Evolutionary conservation across 53 echinoderm and acorn worm genomes (phyloP), one percentile per base, ranked within the genome.

Genomic region (Pentamera pediparva): DNA sequence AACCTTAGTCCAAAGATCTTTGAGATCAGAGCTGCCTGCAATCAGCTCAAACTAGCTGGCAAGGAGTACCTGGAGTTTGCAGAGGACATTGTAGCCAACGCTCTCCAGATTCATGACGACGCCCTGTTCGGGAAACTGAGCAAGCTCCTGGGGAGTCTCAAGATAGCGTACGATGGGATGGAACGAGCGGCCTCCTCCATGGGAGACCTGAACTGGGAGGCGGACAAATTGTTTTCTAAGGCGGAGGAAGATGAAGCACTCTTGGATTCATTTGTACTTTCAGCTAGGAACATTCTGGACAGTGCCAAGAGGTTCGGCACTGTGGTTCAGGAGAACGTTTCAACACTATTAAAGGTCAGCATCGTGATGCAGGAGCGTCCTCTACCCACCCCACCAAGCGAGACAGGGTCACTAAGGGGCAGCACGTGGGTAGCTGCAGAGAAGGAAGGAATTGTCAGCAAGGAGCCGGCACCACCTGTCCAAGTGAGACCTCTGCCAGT

Each of bases 11-110:
- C 85, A 19, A 81, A 82, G 30, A 85, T 96, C 54, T 85, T 83
- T 56, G 96, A 96, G 43, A 91, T 96, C 75, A 70, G 83, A 59
- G 88, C 87, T 0, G 96, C 96, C 8, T 96, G 91, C 62, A 83
- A 91, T 69, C 91, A 88, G 74, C 81, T 96, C 11, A 91, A 91
- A 59, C 80, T 90, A 25, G 88, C 85, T 31, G 53, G 86, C 20
- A 91, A 86, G 62, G 96, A 96, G 61, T 88, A 91, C 69, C 69
- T 91, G 65, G 91, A 96, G 34, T 96, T 91, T 56, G 74, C 87
- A 18, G 82, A 90, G 31, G 82, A 81, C 11, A 79, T 82, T 21
- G 69, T 87, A 35, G 80, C 78, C 17, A 83, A 82, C 61, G 85
- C 96, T 6, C 79, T 81, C 27, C 75, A 71, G 52, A 75, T 81